Evolutionary conservation across 2,113 vertebrate species (phyloP).

Genomic region (Saccopteryx bilineata): DNA sequence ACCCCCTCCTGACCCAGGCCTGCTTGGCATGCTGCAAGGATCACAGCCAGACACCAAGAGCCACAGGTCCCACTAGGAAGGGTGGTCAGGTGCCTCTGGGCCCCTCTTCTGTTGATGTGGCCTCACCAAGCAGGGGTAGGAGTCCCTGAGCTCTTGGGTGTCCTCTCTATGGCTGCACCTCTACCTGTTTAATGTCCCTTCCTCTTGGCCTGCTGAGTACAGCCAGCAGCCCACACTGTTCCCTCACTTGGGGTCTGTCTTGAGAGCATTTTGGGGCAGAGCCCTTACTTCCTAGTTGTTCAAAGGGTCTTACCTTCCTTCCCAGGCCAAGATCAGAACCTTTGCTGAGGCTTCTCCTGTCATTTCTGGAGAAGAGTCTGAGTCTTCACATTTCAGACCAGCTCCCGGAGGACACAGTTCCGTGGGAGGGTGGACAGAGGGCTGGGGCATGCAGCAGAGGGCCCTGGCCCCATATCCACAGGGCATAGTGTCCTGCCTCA

Average conservation of each 20-base stretch:
- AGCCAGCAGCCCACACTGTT: constrained; percentile 17
- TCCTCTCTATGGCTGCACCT: background rate
- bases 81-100: background rate
- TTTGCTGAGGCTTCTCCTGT: background rate
- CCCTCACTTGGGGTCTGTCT: background rate
- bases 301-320: background rate
- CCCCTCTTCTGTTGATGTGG: background rate
- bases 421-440: background rate
- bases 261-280: background rate
- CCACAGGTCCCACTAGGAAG: background rate
- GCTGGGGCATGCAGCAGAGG: background rate
- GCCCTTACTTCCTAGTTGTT: background rate
- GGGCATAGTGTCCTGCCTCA: constrained; percentile 23
- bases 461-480: background rate
- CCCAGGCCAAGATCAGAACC: background rate
- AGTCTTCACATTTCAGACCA: background rate
- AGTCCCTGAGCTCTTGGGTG: background rate
- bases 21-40: constrained; percentile 52
- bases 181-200: background rate
- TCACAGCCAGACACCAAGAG: constrained; percentile 51
- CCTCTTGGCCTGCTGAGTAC: background rate
- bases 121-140: background rate
- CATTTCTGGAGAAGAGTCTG: background rate
- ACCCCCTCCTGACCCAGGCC: background rate
- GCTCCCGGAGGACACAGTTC: background rate